Conservation (phyloP, 1,140 invertebrate genomes). For the Monomorium pharaonis region DNA sequence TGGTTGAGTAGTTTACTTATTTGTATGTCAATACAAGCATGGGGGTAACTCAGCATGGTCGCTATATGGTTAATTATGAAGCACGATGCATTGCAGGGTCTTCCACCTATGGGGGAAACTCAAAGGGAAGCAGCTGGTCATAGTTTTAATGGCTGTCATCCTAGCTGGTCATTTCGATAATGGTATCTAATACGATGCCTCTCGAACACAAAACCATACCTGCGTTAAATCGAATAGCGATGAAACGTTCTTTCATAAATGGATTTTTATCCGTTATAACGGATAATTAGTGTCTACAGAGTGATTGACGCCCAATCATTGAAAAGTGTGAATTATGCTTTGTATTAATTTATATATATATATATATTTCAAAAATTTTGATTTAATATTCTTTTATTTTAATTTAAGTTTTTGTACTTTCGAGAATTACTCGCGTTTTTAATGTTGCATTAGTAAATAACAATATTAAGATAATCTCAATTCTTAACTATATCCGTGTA, state of each 20-base stretch:
- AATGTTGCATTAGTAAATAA: background rate
- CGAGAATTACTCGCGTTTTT: background rate
- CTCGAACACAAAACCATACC: background rate
- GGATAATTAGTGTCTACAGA: constrained; percentile 7
- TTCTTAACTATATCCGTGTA: too few species aligned
- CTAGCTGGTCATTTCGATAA: constrained; percentile 72
- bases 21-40: constrained; percentile 47
- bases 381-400: background rate
- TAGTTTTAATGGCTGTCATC: constrained; percentile 72
- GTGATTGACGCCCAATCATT: background rate
- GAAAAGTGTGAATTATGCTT: background rate
- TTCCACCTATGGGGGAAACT: constrained; percentile 60
- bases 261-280: constrained; percentile 24
- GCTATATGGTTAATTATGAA: constrained; percentile 71
- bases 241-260: background rate
- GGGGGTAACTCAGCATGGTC: constrained; percentile 62
- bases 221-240: constrained; percentile 64
- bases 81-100: constrained; percentile 64
- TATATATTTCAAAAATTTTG: background rate
- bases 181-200: constrained; percentile 63
- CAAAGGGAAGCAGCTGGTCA: constrained; percentile 68
- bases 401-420: background rate
- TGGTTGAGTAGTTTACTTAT: constrained; percentile 63
- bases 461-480: background rate
- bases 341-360: too few species aligned